These are phyloP conservation scores for Nilaparvata lugens DNA, from an alignment of 1,140 invertebrate species.

Conservation along the genomic window DNA sequence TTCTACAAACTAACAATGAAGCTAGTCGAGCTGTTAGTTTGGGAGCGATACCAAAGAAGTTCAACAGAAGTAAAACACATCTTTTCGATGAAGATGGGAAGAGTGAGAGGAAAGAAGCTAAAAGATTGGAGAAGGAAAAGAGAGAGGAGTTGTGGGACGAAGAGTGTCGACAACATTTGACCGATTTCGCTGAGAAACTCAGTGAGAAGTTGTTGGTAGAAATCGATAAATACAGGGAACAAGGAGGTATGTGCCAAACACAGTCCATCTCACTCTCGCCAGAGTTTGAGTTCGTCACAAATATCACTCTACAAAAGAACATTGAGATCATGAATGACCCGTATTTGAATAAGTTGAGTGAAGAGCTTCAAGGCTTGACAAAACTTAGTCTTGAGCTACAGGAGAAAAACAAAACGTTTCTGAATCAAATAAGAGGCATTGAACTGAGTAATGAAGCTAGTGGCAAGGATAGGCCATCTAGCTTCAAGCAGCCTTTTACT, in stretches of 20 bases:
- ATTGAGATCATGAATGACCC: conserved; percentile 47
- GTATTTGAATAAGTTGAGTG: conserved; percentile 44
- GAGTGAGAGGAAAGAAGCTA: neutral
- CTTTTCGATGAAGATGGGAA: neutral
- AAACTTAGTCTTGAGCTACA: conserved; percentile 46
- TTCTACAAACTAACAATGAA: neutral
- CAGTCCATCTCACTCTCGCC: conserved; percentile 1
- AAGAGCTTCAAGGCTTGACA: conserved; percentile 44
- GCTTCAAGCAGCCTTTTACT: too few species aligned
- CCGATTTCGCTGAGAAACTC: conserved; percentile 66
- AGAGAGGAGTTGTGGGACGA: conserved; percentile 47
- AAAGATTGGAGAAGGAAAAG: conserved; percentile 4
- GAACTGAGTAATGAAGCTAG: neutral
- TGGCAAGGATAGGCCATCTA: too few species aligned
- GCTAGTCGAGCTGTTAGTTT: conserved; percentile 3
- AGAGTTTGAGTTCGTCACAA: neutral
- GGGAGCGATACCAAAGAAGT: conserved; percentile 10
- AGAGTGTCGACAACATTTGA: conserved; percentile 55
- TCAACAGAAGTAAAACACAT: neutral
- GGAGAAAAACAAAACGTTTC: conserved; percentile 29
- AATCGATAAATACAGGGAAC: conserved; percentile 53
- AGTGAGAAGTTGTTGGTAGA: conserved; percentile 62
- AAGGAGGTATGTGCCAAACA: conserved; percentile 15
- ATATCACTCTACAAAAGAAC: conserved; percentile 23
- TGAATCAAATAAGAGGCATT: conserved; percentile 9